Evolutionary conservation across 2,113 vertebrate genomes (phyloP), one percentile per base, ranked within the genome.

Genomic region (Pavo muticus): DNA sequence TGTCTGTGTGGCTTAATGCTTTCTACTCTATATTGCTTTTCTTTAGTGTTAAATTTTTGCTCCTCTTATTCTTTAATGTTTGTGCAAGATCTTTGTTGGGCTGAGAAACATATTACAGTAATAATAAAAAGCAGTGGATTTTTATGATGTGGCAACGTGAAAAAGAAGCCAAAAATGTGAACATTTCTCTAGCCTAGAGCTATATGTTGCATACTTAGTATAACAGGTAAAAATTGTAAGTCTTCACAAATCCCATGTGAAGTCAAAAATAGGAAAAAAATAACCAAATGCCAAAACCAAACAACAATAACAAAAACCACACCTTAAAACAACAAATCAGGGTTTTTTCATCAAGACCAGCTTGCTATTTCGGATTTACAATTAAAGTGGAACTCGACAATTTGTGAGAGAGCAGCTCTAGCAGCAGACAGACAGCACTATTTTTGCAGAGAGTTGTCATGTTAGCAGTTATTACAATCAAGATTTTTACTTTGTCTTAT

Each of bases 281-380:
- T 5, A 18, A 56, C 4, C 29, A 32, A 56, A 56, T 8, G 14
- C 11, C 12, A 84, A 73, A 85, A 25, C 21, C 21, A 69, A 37
- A 37, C 32, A 50, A 87, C 63, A 14, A 19, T 17, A 14, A 20
- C 30, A 3, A 40, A 29, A 40, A 40, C 11, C 27, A 40, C 24
- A 11, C 39, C 61, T 29, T 27, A 18, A 64, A 27, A 40, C 25
- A 64, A 13, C 61, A 64, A 27, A 64, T 14, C 69, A 84, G 19
- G 67, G 14, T 29, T 87, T 70, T 96, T 95, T 95, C 50, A 21
- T 94, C 70, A 68, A 84, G 39, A 74, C 35, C 32, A 54, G 45
- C 61, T 94, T 68, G 25, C 78, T 87, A 35, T 85, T 94, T 61
- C 64, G 56, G 65, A 27, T 84, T 94, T 84, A 87, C 90, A 96